Conservation (phyloP, 2,113 vertebrate species). For the Pachyramphus minor region DNA sequence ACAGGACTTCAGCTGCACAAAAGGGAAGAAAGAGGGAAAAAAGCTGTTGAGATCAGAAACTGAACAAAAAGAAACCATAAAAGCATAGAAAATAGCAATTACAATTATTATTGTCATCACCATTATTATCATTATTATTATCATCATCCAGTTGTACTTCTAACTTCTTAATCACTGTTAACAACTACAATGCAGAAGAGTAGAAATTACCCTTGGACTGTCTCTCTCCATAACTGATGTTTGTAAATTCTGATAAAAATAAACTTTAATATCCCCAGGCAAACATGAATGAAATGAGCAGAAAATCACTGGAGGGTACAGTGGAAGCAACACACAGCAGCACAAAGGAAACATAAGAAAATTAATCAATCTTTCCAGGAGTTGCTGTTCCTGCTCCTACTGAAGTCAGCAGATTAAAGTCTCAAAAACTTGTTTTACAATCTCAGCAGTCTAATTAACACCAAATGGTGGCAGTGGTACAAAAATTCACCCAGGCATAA, state of each 20-base stretch:
- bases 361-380: neutral
- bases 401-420: neutral
- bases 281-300: neutral
- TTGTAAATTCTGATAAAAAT: neutral
- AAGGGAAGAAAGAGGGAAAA: neutral
- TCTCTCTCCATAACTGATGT: neutral
- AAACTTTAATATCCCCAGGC: neutral
- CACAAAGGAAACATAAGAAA: neutral
- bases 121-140: neutral
- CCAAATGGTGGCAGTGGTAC: neutral
- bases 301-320: neutral
- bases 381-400: neutral
- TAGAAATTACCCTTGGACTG: neutral
- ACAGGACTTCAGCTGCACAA: constrained; percentile 75
- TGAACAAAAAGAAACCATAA: neutral
- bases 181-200: neutral
- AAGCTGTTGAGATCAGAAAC: neutral
- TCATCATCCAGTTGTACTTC: neutral
- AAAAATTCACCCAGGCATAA: neutral
- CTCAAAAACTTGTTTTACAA: neutral
- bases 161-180: neutral
- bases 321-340: neutral
- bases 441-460: neutral
- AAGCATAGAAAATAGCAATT: neutral
- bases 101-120: neutral